A percentile compares a stretch with the other conserved stretches of the same genome.
phyloP scores from a whole-genome alignment of 2,797 vertebrate genomes.

The Gadopsis marmoratus region DNA sequence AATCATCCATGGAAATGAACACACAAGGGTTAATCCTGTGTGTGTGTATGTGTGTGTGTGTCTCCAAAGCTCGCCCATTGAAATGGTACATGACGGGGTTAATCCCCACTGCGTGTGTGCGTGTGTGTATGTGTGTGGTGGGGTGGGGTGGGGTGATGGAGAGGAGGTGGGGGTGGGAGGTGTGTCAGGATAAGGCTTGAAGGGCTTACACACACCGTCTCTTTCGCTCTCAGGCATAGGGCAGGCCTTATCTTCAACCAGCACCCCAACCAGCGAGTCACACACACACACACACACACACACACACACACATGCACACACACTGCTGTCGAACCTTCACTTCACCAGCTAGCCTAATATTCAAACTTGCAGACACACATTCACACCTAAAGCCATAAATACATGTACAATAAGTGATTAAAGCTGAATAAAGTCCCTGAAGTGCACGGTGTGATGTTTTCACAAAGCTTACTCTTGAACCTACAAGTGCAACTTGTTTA shows the following conservation, averaged over 20 bases:
- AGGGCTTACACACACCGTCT: constrained; percentile 79
- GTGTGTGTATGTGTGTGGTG: constrained; percentile 34
- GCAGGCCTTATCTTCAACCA: constrained; percentile 79
- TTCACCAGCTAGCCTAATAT: constrained; percentile 62
- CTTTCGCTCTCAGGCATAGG: constrained; percentile 78
- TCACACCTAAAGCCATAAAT: constrained; percentile 74
- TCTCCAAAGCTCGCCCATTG: constrained; percentile 74
- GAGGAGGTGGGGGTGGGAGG: constrained; percentile 72
- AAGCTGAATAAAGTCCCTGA: constrained; percentile 64
- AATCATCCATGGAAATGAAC: constrained; percentile 80
- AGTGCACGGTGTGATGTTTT: constrained; percentile 62
- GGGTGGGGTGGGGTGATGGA: constrained; percentile 57
- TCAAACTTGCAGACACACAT: constrained; percentile 64
- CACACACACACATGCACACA: constrained; percentile 30
- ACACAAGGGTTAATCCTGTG: constrained; percentile 82
- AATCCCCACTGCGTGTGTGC: constrained; percentile 68
- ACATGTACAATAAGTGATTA: constrained; percentile 76
- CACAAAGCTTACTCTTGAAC: constrained; percentile 61
- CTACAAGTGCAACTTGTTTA: constrained; percentile 61
- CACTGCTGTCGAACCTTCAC: constrained; percentile 52
- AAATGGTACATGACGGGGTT: constrained; percentile 83
- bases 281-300: constrained; percentile 29
- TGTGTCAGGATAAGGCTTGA: constrained; percentile 79
- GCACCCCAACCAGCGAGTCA: constrained; percentile 73
- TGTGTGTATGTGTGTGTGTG: constrained; percentile 50